Conservation (phyloP, 1,140 invertebrate genomes). For the Orchestia grillus region DNA sequence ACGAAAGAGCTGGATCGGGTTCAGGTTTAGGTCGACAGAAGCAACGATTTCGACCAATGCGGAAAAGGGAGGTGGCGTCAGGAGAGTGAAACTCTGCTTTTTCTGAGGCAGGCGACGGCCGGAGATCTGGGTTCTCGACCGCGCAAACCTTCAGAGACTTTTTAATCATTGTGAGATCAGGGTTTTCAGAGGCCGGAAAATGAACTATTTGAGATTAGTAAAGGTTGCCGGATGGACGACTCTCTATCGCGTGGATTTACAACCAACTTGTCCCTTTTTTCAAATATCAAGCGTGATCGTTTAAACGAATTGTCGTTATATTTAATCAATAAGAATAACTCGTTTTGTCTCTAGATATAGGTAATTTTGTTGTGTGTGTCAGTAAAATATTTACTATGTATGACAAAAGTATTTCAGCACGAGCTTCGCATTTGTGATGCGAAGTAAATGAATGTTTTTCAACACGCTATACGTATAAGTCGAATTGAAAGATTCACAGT, state of each 20-base stretch:
- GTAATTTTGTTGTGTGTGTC: neutral
- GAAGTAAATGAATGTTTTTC: neutral
- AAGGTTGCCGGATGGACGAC: no score
- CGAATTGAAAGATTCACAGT: neutral
- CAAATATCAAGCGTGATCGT: neutral
- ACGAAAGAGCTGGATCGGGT: no score
- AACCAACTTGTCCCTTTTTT: neutral
- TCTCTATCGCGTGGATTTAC: no score
- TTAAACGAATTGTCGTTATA: neutral
- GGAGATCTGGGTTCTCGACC: neutral
- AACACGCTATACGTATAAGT: neutral
- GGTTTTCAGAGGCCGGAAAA: neutral
- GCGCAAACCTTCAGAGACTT: neutral
- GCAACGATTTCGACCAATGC: no score
- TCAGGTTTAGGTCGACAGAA: no score
- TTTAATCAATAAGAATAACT: neutral
- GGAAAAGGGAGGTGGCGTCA: no score
- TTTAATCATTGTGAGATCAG: neutral
- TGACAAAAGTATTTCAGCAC: neutral
- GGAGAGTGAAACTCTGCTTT: neutral
- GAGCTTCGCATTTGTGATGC: neutral
- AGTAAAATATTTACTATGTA: neutral
- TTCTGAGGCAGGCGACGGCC: neutral
- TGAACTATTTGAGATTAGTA: no score
- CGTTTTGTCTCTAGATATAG: neutral